Base-by-base conservation (phyloP, 2,113 vertebrate species). In the Bettongia penicillata region DNA sequence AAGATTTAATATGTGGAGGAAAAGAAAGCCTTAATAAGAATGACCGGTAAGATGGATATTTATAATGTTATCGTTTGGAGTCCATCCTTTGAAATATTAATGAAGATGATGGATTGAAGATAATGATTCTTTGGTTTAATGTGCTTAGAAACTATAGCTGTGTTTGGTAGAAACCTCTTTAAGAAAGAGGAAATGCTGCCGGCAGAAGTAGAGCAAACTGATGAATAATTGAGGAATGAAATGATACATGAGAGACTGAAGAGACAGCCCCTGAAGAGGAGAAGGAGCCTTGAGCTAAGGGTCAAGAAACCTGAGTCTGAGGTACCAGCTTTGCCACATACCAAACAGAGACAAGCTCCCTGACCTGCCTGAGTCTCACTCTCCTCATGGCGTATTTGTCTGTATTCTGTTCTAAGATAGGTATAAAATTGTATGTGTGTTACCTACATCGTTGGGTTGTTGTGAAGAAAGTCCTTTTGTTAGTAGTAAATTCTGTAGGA, bases 51-150 rank as follows among this genome's bases (percentile, higher is more conserved):
- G 94, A 94, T 49, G 43, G 77, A 50, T 93, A 93, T 96, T 97
- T 94, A 57, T 94, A 89, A 49, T 96, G 68, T 95, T 89, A 43
- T 89, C 95, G 94, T 93, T 92, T 92, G 53, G 61, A 90, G 77
- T 90, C 91, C 91, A 94, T 96, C 94, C 90, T 96, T 96, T 96
- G 95, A 97, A 97, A 94, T 96, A 95, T 93, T 96, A 96, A 97
- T 93, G 93, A 97, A 57, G 84, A 77, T 24, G 1, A n/a, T 50
- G 89, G 91, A 95, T 25, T 25, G 89, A 84, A 3, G 95, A 95
- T 96, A 94, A 94, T 0, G 0, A 95, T 94, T 93, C n/a, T 24
- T 91, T 51, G 49, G 95, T 93, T 95, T 96, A 94, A 90, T 90
- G 77, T 92, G 48, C 61, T 55, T 53, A 50, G 91, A 92, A 95